phyloP scores from a whole-genome alignment of 2,888 invertebrate genomes.

The Latheticus oryzae region DNA sequence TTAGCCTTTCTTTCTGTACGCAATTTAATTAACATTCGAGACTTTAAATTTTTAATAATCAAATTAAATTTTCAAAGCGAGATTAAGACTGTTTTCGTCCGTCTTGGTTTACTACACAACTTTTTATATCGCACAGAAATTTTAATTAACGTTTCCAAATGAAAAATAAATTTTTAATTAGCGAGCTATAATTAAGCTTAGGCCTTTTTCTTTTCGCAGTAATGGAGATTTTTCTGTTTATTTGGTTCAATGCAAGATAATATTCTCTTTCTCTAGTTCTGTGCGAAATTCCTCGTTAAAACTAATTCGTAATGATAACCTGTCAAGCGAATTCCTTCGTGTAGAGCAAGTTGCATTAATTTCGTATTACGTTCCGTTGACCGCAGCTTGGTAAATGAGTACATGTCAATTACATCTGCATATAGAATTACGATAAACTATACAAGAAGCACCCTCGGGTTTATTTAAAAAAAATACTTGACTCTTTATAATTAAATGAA shows the following conservation, averaged over 20 bases:
- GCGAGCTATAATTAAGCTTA: constrained; percentile 41
- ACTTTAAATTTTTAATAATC: constrained; percentile 66
- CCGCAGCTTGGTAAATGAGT: constrained; percentile 18
- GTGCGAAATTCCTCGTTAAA: constrained; percentile 3
- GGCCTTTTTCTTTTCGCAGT: constrained; percentile 27
- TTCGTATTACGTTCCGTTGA: constrained; percentile 31
- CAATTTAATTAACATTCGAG: constrained; percentile 67
- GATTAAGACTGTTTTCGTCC: constrained; percentile 55
- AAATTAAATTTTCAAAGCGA: constrained; percentile 60
- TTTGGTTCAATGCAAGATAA: too few species aligned
- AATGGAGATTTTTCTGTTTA: constrained; percentile 33
- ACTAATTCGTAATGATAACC: constrained; percentile 32
- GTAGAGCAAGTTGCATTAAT: constrained; percentile 30
- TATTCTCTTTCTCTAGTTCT: too few species aligned
- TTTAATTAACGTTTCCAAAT: constrained; percentile 52
- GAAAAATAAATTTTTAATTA: constrained; percentile 53
- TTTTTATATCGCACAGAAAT: constrained; percentile 48
- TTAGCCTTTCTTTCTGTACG: constrained; percentile 65
- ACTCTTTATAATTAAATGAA: too few species aligned
- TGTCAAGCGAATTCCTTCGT: constrained; percentile 24
- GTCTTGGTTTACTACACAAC: constrained; percentile 54
- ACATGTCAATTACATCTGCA: constrained; percentile 12
- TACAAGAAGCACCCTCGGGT: constrained; percentile 13
- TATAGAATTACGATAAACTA: constrained; percentile 6
- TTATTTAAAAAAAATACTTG: too few species aligned